Base-by-base conservation (phyloP, 2,797 vertebrate species). In the Nothura maculosa region DNA sequence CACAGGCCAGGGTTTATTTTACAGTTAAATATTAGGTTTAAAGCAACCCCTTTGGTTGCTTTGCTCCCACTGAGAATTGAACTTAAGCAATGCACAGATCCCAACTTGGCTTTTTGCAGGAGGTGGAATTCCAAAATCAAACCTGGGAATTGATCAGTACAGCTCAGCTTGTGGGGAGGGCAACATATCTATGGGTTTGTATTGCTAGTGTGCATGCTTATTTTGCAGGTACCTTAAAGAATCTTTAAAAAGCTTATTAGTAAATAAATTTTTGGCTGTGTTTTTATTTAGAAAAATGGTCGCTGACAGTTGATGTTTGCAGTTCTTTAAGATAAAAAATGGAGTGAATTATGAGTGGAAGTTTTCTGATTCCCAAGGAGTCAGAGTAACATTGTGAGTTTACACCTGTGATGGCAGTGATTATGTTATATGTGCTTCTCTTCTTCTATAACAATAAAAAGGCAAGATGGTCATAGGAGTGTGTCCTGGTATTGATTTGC, bases 371-470 rank as follows among this genome's bases (percentile, higher is more conserved):
- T 92, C 82, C 82, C 79, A 38, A 78, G 82, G 55, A 70, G 81
- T 79, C 63, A 86, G 87, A 91, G 78, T 93, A 87, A 94, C 67
- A 61, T 57, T 92, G 92, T 89, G 91, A 47, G 55, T 93, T 89
- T 66, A 24, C 3, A 7, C 64, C 24, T 58, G 50, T 76, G 91
- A 61, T 1, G 6, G 48, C 48, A 72, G 24, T 58, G 69, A 52
- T 79, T 75, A 52, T 85, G 87, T 82, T 92, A 42, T 78, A 20
- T 75, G 54, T 83, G 70, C 19, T 92, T 42, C 30, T 79, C 77
- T 87, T 89, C 76, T 74, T 90, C 88, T 93, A 7, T 34, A 74
- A 83, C 74, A 96, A 96, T 96, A 95, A 96, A 96, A 93, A 80
- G 89, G 63, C 82, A 94, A 95, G 90, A 85, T 86, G 82, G 90